Evolutionary conservation across 1,140 invertebrate species (phyloP), one percentile per base, ranked within the genome.

Genomic region (Drosophila leontia): DNA sequence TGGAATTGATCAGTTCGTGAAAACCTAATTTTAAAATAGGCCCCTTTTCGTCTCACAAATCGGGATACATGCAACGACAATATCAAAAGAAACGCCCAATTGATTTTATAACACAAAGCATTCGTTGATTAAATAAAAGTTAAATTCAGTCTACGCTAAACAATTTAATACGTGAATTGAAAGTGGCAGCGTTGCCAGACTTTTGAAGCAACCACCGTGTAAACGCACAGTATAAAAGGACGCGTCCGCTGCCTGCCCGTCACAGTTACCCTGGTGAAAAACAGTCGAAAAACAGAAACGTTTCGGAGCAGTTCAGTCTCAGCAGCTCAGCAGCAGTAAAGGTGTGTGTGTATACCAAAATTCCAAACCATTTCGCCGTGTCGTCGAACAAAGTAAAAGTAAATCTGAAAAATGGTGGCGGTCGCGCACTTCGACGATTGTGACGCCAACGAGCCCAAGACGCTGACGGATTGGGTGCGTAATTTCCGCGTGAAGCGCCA

Each of bases 401-500:
- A 63, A 72, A 74, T 12, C 45, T 23, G 19, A 35, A 78, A 83
- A 78, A 91, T 91, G 86, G 72, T 92, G 53, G 78, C 82, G 8
- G 69, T 92, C 55, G 77, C 82, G 32, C 72, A 63, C 58, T 76
- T 67, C 45, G 82, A 87, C 70, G 78, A 86, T 29, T 83, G 57
- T 23, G 82, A 90, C 17, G 64, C 48, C 26, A 37, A 44, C 42
- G 69, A 86, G 17, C 91, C 90, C 23, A 82, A 88, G 70, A 92
- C 91, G 0, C 60, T 93, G 51, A 80, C 75, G 12, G 91, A 92
- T 62, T 93, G 92, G 92, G 92, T 93, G 34, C 84, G 78, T 47
- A 92, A 92, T 81, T 88, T 93, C 48, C 92, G 92, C 53, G 63
- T 91, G 47, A 93, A 93, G 60, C 91, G 91, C 13, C 75, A 88